A percentile compares a stretch with the other conserved stretches of the same genome.
Conservation (phyloP, 2,797 vertebrate genomes). For the Hipposideros larvatus region DNA sequence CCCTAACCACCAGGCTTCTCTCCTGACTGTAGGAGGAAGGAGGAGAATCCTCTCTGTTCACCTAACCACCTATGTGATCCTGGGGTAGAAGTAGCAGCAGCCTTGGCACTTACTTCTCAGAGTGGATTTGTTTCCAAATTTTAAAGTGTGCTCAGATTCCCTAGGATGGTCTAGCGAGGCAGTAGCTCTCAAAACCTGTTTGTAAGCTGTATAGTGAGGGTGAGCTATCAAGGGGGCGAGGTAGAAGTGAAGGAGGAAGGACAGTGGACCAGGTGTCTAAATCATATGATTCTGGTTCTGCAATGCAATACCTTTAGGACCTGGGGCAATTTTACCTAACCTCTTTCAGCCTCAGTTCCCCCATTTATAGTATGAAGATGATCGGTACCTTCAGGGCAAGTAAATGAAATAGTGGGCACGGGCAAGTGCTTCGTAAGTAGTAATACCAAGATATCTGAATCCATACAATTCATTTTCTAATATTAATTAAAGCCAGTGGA, state of each 20-base stretch:
- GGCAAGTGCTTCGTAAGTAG: neutral
- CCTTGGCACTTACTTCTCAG: neutral
- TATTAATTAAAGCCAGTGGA: neutral
- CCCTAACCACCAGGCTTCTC: neutral
- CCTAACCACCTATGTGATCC: neutral
- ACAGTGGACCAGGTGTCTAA: neutral
- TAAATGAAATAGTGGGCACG: neutral
- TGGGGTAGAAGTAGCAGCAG: neutral
- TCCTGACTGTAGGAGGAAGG: neutral
- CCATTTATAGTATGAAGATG: neutral
- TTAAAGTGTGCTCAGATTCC: neutral
- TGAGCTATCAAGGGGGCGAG: neutral
- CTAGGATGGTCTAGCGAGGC: neutral
- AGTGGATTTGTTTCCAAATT: neutral
- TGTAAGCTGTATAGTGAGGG: neutral
- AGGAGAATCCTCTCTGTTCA: neutral
- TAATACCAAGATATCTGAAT: neutral
- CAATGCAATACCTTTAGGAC: neutral
- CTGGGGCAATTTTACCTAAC: neutral
- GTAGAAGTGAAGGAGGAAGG: neutral
- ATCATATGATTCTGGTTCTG: neutral
- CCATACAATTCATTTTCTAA: neutral
- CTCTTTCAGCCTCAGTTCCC: neutral
- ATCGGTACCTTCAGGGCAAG: neutral
- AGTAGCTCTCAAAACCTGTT: neutral